Evolutionary conservation across 2,113 vertebrate species (phyloP).

Genomic region (Pomatostomus ruficeps): DNA sequence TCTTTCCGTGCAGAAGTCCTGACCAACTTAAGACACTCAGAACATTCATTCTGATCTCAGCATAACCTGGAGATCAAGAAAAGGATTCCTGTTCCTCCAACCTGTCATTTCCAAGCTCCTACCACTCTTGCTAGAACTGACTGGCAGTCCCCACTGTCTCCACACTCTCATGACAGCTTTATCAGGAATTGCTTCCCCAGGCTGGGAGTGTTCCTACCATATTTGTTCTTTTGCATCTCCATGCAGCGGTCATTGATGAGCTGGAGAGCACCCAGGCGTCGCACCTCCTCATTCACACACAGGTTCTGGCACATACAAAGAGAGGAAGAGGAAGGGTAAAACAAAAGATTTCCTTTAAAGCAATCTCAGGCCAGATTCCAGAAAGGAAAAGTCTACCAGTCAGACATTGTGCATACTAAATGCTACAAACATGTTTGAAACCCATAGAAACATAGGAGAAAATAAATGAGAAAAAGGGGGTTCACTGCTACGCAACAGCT

Average conservation of each 20-base stretch:
- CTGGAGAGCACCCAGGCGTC: slow-evolving; percentile 76
- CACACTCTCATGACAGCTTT: background rate
- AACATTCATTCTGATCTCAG: background rate
- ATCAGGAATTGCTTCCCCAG: background rate
- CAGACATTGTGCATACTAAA: background rate
- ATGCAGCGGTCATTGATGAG: slow-evolving; percentile 92
- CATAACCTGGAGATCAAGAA: background rate
- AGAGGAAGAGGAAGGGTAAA: background rate
- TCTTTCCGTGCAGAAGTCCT: background rate
- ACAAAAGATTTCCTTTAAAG: background rate
- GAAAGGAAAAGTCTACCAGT: background rate
- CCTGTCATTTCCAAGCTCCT: background rate
- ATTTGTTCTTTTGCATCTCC: slow-evolving; percentile 93
- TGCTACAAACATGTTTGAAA: background rate
- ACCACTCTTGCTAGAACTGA: background rate
- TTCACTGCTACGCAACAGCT: background rate
- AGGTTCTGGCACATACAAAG: slow-evolving; percentile 76
- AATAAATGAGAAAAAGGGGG: background rate
- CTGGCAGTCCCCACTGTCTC: background rate
- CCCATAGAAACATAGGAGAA: background rate
- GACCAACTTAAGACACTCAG: background rate
- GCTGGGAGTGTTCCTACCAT: slow-evolving; percentile 62
- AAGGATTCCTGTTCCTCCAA: background rate
- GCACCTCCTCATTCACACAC: slow-evolving; percentile 90
- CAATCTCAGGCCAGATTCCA: background rate